phyloP scores from a whole-genome alignment of 1,140 invertebrate species.

The Trichoplusia ni region DNA sequence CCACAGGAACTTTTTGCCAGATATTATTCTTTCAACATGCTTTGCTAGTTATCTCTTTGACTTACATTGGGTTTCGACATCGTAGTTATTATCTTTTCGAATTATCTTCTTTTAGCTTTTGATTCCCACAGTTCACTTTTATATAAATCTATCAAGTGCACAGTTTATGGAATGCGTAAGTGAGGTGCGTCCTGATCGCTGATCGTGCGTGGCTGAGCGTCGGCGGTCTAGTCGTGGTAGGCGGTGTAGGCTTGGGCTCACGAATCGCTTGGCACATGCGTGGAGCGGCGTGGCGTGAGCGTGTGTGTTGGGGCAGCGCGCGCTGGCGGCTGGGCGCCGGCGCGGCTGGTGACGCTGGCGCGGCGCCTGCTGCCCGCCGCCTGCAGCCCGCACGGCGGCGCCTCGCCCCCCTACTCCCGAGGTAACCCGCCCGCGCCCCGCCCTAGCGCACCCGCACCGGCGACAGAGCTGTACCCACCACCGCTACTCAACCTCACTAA shows the following conservation, averaged over 20 bases:
- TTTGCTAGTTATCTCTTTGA: slow-evolving; percentile 11
- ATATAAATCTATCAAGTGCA: background rate
- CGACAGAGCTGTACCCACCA: slow-evolving; percentile 10
- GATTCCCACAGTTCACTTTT: slow-evolving; percentile 9
- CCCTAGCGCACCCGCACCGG: slow-evolving; percentile 22
- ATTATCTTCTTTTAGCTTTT: slow-evolving; percentile 12
- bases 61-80: slow-evolving; percentile 14
- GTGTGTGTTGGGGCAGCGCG: slow-evolving; percentile 74
- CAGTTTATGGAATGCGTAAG: background rate
- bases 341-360: slow-evolving; percentile 78
- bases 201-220: slow-evolving; percentile 26
- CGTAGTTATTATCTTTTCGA: slow-evolving; percentile 4
- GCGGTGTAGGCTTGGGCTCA: slow-evolving; percentile 26
- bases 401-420: slow-evolving; percentile 86
- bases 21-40: slow-evolving; percentile 6
- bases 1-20: slow-evolving; percentile 17
- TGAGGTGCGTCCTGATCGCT: background rate
- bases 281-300: slow-evolving; percentile 76
- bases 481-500: background rate
- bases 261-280: slow-evolving; percentile 41
- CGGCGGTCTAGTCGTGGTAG: background rate
- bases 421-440: slow-evolving; percentile 75
- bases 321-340: slow-evolving; percentile 80
- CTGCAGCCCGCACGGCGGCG: slow-evolving; percentile 87
- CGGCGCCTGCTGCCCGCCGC: slow-evolving; percentile 87